Base-by-base conservation (phyloP, 2,888 invertebrate genomes). In the Ommatoiulus sabulosus region DNA sequence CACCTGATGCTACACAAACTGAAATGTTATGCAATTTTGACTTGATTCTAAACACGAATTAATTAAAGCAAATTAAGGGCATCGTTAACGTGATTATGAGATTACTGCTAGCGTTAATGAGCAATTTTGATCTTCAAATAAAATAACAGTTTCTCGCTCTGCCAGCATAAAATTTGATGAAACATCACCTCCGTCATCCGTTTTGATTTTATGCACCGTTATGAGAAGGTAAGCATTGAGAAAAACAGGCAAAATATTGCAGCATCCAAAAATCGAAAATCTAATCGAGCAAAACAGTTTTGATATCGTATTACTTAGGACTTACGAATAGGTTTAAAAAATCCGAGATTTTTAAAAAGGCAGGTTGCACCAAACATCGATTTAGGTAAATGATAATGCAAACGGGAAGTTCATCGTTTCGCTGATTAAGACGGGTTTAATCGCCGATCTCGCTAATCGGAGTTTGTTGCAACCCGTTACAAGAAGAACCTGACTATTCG, bases 231-330 rank as follows among this genome's bases (percentile, higher is more conserved):
- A 63, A 63, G 3, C 7, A 5, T 63, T n/a, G 1, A 2, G 35
- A 20, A 63, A 63, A 63, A 63, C 20, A 63, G 3, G 20, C 35
- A n/a, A n/a, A 17, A n/a, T 63, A 63, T 0, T 63, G 35, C 35
- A 35, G 35, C 7, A 35, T 35, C 24, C 12, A 80, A 72, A 72
- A 72, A 72, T 20, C 12, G 12, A 63, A 72, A 72, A 12, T 72
- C 20, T 72, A 1, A 72, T 10, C 24, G 24, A 4, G 72, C 72
- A 24, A 72, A 35, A 72, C 24, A 12, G 80, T 80, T 80, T 80
- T 80, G 80, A 80, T 80, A 80, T 80, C 80, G 80, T 80, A 80
- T 80, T 80, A 80, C 80, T 80, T 80, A 80, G 35, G 80, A 80
- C 80, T 80, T 35, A 15, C 80, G 80, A 80, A 80, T 80, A 35